A percentile compares a stretch with the other conserved stretches of the same genome.
Evolutionary conservation across 2,113 vertebrate species (phyloP).

Genomic region (Erinaceus europaeus): DNA sequence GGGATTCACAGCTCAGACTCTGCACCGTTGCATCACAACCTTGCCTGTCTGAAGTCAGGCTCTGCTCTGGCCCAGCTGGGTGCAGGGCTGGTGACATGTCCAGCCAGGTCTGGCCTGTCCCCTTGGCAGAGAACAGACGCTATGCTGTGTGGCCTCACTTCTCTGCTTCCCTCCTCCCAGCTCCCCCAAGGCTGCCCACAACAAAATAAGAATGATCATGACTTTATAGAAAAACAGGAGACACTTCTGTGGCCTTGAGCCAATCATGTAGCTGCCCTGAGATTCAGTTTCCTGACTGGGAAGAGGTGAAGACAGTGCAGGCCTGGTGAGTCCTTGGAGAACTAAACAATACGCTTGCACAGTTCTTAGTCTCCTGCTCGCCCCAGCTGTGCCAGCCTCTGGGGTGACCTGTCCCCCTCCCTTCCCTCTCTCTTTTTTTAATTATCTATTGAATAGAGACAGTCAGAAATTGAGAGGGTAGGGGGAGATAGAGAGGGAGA

Average conservation of each 20-base stretch:
- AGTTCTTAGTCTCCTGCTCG: fast-evolving
- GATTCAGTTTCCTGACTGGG: neutral
- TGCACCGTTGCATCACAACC: too few species aligned
- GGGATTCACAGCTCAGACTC: neutral
- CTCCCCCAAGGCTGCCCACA: fast-evolving
- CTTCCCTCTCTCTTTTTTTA: too few species aligned
- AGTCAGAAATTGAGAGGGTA: too few species aligned
- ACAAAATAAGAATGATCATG: neutral
- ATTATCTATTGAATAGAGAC: too few species aligned
- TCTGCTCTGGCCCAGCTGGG: too few species aligned
- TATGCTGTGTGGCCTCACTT: neutral
- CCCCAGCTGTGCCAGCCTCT: neutral
- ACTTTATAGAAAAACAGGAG: neutral
- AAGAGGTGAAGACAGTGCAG: fast-evolving
- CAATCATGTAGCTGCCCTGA: too few species aligned
- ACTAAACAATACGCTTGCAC: fast-evolving
- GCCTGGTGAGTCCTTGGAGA: neutral
- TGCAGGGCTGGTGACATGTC: fast-evolving
- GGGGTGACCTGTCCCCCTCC: neutral
- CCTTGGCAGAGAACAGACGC: neutral
- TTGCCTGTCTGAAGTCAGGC: neutral
- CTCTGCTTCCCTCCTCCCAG: neutral
- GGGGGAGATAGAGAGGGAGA: too few species aligned
- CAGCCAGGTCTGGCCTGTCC: neutral
- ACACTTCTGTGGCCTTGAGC: too few species aligned